These are phyloP conservation scores for Noctua pronuba DNA, from an alignment of 2,888 invertebrate species.

Conservation along the genomic window DNA sequence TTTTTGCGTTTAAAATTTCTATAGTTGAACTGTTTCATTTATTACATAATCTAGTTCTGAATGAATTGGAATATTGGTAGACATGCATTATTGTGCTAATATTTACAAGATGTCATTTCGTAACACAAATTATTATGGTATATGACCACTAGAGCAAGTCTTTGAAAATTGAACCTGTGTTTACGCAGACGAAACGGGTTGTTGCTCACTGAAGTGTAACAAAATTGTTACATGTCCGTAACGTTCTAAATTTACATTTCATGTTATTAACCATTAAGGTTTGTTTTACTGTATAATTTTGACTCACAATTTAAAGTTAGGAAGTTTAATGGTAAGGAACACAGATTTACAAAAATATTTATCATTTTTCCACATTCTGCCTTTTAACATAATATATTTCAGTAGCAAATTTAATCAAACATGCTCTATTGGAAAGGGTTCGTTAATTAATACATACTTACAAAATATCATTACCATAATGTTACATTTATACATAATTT, in stretches of 20 bases:
- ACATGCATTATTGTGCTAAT: conserved; percentile 24
- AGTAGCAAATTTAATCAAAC: conserved; percentile 3
- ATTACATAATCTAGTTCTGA: conserved; percentile 35
- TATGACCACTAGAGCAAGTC: conserved; percentile 16
- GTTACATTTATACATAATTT: conserved; percentile 51
- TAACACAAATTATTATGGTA: not conserved
- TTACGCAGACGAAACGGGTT: conserved; percentile 10
- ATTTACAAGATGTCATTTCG: conserved; percentile 45
- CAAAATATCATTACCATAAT: conserved; percentile 46
- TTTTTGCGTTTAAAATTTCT: conserved; percentile 21
- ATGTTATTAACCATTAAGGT: not conserved
- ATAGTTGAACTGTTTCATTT: conserved; percentile 34
- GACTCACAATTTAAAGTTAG: not conserved
- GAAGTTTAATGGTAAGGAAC: not conserved
- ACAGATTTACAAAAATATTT: conserved; percentile 36
- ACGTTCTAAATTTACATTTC: not conserved
- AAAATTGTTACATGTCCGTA: not conserved
- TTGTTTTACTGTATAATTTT: not conserved
- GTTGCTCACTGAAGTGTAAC: conserved; percentile 4
- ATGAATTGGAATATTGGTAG: conserved; percentile 42
- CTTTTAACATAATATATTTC: not conserved
- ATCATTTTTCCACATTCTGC: not conserved
- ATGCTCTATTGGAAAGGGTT: conserved; percentile 29
- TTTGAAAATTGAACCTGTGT: conserved; percentile 4
- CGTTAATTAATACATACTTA: conserved; percentile 40